These are phyloP conservation scores for Scolopax rusticola DNA, from an alignment of 2,797 vertebrate genomes.

Conservation along the genomic window DNA sequence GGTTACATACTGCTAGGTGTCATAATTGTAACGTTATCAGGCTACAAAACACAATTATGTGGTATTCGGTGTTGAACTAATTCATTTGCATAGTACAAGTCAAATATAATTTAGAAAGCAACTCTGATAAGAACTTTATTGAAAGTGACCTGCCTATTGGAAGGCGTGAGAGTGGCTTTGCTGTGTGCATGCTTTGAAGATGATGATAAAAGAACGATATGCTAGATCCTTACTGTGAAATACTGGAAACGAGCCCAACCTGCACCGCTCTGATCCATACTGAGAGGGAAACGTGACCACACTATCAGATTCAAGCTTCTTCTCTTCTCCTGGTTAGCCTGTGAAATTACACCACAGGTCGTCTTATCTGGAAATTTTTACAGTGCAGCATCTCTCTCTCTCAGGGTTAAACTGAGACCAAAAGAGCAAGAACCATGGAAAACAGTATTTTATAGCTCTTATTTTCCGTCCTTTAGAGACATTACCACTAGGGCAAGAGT, in stretches of 20 bases:
- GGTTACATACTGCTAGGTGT: neutral
- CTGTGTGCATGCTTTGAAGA: neutral
- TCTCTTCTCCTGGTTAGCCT: neutral
- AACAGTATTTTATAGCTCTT: neutral
- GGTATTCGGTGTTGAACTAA: neutral
- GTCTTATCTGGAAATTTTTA: neutral
- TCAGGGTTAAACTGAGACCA: neutral
- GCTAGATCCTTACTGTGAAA: neutral
- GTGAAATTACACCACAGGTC: neutral
- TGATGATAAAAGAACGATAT: neutral
- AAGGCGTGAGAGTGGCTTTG: neutral
- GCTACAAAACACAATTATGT: neutral
- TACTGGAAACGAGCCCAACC: neutral
- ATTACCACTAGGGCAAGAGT: neutral
- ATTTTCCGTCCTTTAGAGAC: neutral
- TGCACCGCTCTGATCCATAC: neutral
- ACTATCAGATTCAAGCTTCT: neutral
- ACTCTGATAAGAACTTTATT: neutral
- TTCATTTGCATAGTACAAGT: neutral
- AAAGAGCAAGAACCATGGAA: neutral
- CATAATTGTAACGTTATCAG: neutral
- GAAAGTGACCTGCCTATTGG: neutral
- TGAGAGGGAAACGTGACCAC: neutral
- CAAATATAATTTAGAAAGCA: neutral
- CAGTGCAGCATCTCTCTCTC: neutral